Evolutionary conservation across 2,888 invertebrate species (phyloP).

Genomic region (Drosophila paracracens): DNA sequence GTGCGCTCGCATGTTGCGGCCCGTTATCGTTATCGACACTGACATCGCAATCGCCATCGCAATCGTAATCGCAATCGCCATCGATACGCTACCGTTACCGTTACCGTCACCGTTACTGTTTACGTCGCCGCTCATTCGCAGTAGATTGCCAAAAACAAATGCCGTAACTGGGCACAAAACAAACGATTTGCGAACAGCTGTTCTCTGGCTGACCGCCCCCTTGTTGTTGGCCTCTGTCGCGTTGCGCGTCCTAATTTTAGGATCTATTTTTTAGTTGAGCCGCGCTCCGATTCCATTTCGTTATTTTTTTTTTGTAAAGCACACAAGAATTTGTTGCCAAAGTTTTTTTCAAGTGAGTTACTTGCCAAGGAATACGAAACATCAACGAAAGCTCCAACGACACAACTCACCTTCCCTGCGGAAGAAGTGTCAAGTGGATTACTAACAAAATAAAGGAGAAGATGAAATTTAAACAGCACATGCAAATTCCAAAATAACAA

Average conservation of each 20-base stretch:
- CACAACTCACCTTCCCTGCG: conserved; percentile 7
- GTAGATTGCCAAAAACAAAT: conserved; percentile 41
- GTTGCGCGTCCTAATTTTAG: conserved; percentile 25
- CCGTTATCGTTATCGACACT: conserved; percentile 54
- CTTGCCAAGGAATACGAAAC: conserved; percentile 47
- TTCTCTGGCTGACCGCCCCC: background rate
- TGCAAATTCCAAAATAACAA: conserved; percentile 13
- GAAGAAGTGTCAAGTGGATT: conserved; percentile 49
- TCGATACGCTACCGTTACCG: conserved; percentile 44
- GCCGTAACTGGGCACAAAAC: conserved; percentile 15
- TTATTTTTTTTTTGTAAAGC: conserved; percentile 54
- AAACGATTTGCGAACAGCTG: conserved; percentile 43
- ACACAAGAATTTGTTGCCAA: conserved; percentile 57
- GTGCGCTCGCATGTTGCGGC: conserved; percentile 64
- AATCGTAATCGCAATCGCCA: conserved; percentile 29
- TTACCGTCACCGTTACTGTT: conserved; percentile 21
- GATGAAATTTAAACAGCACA: conserved; percentile 18
- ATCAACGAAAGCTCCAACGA: conserved; percentile 20
- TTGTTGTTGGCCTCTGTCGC: conserved; percentile 29
- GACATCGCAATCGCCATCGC: conserved; percentile 27
- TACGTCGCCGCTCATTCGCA: conserved; percentile 22
- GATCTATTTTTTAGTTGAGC: conserved; percentile 9
- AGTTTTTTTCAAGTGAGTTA: conserved; percentile 69
- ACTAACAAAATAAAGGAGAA: conserved; percentile 16
- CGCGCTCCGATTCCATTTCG: conserved; percentile 27